Percentiles rank a stretch among this genome's conserved stretches.
These are phyloP conservation scores for Zaprionus lineosus DNA, from an alignment of 2,888 invertebrate genomes.

Conservation along the genomic window DNA sequence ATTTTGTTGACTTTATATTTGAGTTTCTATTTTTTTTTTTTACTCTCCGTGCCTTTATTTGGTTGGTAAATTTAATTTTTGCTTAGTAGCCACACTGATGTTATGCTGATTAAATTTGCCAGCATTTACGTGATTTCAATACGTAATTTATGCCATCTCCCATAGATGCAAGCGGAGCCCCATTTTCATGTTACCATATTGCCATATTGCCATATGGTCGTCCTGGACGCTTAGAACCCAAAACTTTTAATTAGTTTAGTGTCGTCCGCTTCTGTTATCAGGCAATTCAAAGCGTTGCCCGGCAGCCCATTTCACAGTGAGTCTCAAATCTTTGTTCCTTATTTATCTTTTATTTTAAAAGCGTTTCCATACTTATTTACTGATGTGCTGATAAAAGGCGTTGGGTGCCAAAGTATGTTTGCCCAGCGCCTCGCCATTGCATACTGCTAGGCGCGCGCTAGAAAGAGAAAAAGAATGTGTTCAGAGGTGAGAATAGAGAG, in stretches of 20 bases:
- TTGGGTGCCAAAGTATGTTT: slow-evolving; percentile 56
- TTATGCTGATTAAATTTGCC: slow-evolving; percentile 70
- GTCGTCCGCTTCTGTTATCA: slow-evolving; percentile 34
- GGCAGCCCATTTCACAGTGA: slow-evolving; percentile 18
- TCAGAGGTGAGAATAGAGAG: too few relatives aligned
- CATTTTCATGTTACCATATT: too few relatives aligned
- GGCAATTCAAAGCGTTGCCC: slow-evolving; percentile 24
- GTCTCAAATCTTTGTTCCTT: slow-evolving; percentile 2
- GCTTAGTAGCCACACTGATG: slow-evolving; percentile 62
- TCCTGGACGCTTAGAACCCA: slow-evolving; percentile 8
- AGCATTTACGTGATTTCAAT: slow-evolving; percentile 76
- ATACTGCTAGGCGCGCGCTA: slow-evolving; percentile 22
- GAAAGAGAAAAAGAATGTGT: too few relatives aligned
- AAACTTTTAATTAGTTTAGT: slow-evolving; percentile 74
- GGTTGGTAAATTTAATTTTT: slow-evolving; percentile 73
- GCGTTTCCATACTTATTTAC: slow-evolving; percentile 33
- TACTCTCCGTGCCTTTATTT: slow-evolving; percentile 50
- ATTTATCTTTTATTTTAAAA: not conserved
- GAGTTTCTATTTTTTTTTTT: slow-evolving; percentile 13
- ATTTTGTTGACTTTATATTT: too few relatives aligned
- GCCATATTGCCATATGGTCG: slow-evolving; percentile 56
- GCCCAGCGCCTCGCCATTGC: slow-evolving; percentile 46
- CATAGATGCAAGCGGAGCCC: not conserved
- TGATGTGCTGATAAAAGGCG: slow-evolving; percentile 23
- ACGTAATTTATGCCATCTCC: slow-evolving; percentile 60